phyloP scores from a whole-genome alignment of 2,888 invertebrate genomes.

The Lycophotia porphyrea region DNA sequence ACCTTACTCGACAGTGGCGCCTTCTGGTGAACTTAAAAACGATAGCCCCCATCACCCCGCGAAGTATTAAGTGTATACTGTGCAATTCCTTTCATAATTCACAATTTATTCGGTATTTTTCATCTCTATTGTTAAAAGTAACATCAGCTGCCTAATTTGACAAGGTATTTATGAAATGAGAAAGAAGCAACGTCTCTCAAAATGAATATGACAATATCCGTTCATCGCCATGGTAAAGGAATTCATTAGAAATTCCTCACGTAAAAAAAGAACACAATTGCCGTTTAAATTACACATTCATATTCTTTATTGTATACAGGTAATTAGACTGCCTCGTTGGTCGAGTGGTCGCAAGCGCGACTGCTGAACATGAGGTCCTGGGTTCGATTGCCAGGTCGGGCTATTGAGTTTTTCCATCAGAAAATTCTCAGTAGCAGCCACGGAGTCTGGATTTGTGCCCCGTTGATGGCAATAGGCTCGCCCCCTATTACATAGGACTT shows the following conservation, averaged over 20 bases:
- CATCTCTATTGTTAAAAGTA: slow-evolving; percentile 3
- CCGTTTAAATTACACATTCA: slow-evolving; percentile 5
- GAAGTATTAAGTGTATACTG: slow-evolving; percentile 21
- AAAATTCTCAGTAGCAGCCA: too few relatives aligned
- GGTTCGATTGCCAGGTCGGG: too few relatives aligned
- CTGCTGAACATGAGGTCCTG: too few relatives aligned
- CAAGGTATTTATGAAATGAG: slow-evolving; percentile 27
- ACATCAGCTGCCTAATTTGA: slow-evolving; percentile 16
- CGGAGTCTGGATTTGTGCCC: too few relatives aligned
- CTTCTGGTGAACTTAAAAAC: too few relatives aligned
- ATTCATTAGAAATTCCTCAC: slow-evolving; percentile 13
- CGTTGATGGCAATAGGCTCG: too few relatives aligned
- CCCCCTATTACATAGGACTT: too few relatives aligned
- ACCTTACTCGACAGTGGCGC: too few relatives aligned
- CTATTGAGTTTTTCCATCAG: too few relatives aligned
- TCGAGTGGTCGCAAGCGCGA: too few relatives aligned
- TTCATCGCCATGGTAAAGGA: not conserved
- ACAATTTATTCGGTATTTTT: not conserved
- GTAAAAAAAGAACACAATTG: not conserved
- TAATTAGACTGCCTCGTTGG: too few relatives aligned
- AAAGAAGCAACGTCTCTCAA: not conserved
- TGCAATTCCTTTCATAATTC: not conserved
- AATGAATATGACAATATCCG: slow-evolving; percentile 11
- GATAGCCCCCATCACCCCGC: too few relatives aligned
- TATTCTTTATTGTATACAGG: not conserved